These are phyloP conservation scores for Prochilodus magdalenae DNA, from an alignment of 2,113 vertebrate genomes.

Conservation along the genomic window DNA sequence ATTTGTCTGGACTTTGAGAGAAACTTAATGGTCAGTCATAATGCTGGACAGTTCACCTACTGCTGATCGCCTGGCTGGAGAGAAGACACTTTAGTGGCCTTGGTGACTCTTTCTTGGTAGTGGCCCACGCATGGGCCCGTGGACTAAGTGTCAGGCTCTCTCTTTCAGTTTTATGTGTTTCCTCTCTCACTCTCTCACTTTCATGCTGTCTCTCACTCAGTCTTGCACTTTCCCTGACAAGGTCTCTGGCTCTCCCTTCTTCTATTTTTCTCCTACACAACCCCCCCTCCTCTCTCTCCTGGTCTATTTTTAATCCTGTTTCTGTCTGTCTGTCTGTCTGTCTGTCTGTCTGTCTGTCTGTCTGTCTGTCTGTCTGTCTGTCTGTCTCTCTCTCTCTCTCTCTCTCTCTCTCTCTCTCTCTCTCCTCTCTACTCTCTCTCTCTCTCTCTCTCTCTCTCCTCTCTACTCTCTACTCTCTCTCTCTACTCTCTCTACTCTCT, in stretches of 20 bases:
- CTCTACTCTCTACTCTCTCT: too few relatives aligned
- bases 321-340: too few relatives aligned
- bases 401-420: conserved; percentile 27
- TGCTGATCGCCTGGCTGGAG: neutral
- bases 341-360: too few relatives aligned
- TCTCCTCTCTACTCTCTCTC: neutral
- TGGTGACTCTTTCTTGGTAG: neutral
- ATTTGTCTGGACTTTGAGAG: neutral
- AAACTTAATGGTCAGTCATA: neutral
- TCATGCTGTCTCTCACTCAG: neutral
- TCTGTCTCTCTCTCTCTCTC: too few relatives aligned
- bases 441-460: too few relatives aligned
- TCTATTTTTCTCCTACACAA: neutral
- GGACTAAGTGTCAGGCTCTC: conserved; percentile 12
- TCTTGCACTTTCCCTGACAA: neutral
- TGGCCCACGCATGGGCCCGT: neutral
- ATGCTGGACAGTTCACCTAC: neutral
- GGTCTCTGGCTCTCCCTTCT: conserved; percentile 12
- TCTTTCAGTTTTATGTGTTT: neutral
- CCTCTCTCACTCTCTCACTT: conserved; percentile 18
- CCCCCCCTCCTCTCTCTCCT: neutral
- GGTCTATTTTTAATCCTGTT: conserved; percentile 23
- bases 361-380: too few relatives aligned
- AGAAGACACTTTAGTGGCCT: neutral
- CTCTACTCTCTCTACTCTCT: neutral